Base-by-base conservation (phyloP, 1,140 invertebrate species). In the Centruroides vittatus region DNA sequence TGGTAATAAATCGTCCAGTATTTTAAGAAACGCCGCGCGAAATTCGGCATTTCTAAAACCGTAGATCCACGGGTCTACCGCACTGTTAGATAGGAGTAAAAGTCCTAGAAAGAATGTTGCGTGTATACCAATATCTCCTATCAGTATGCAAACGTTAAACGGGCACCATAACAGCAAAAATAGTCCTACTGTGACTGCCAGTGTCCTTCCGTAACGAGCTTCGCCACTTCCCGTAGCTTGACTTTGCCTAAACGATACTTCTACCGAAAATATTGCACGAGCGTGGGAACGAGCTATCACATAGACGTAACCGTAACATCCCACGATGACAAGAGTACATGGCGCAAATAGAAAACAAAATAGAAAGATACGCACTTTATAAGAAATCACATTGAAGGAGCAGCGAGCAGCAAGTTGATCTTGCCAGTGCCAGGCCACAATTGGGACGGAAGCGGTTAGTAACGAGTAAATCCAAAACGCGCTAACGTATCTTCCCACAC, bases 31-130 rank as follows among this genome's bases (percentile, higher is more conserved):
- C 5, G 81, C 81, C 0, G 77, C 67, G 23, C 82, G 75, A 67
- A 85, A 79, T 66, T 84, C 82, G 0, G 78, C 76, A 62, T 82
- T 83, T 60, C 82, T 77, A 69, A 81, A 85, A 0, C 81, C 82
- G 66, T 85, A 85, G 9, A 84, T 76, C 82, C 82, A 84, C 0
- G 82, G 82, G 67, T 85, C 84, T 12, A 79, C 71, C 0, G 80
- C 78, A 64, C 79, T 81, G 67, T 79, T 82, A 0, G 79, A 75
- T 35, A 83, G 71, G 5, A 82, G 79, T 1, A 82, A 78, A 8
- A 82, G 71, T 3, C 78, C 76, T 6, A 74, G 68, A 71, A 79
- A 82, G 3, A 82, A 67, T 5, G 79, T 75, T 35, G 74, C 71
- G 4, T 77, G 78, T 12, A 75, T 75, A 55, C 72, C 71, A 55